Evolutionary conservation across 1,140 invertebrate species (phyloP).

Genomic region (Agrypnia vestita): DNA sequence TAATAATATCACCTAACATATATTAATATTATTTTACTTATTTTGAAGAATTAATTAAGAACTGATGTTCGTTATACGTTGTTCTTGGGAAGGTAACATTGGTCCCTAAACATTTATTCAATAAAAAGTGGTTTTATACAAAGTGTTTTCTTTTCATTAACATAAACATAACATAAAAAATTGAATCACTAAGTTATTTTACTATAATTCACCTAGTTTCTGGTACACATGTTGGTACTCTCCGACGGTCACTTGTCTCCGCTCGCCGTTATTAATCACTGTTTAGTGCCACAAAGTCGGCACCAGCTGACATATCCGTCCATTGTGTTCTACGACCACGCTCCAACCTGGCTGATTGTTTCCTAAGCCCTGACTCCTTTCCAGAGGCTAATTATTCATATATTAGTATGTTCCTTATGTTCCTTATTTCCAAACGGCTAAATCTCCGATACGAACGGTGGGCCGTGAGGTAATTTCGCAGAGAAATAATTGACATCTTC

Average conservation of each 20-base stretch:
- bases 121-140: no score
- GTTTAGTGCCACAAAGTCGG: slow-evolving; percentile 18
- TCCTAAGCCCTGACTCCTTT: slow-evolving; percentile 25
- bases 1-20: no score
- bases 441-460: slow-evolving; percentile 7
- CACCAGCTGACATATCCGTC: slow-evolving; percentile 27
- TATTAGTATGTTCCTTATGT: slow-evolving; percentile 6
- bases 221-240: no score
- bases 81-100: no score
- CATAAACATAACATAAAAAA: no score
- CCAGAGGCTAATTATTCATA: slow-evolving; percentile 33
- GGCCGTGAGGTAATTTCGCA: slow-evolving; percentile 15
- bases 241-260: slow-evolving; percentile 14
- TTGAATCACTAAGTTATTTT: no score
- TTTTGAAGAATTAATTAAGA: no score
- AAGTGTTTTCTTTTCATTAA: no score
- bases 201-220: no score
- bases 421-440: slow-evolving; percentile 24
- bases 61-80: no score
- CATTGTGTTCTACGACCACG: slow-evolving; percentile 17
- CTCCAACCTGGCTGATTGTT: slow-evolving; percentile 24
- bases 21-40: no score
- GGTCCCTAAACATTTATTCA: no score
- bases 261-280: slow-evolving; percentile 19
- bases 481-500: slow-evolving; percentile 7